Evolutionary conservation across 2,888 invertebrate genomes (phyloP), one percentile per base, ranked within the genome.

Genomic region (Tanypteryx hageni): DNA sequence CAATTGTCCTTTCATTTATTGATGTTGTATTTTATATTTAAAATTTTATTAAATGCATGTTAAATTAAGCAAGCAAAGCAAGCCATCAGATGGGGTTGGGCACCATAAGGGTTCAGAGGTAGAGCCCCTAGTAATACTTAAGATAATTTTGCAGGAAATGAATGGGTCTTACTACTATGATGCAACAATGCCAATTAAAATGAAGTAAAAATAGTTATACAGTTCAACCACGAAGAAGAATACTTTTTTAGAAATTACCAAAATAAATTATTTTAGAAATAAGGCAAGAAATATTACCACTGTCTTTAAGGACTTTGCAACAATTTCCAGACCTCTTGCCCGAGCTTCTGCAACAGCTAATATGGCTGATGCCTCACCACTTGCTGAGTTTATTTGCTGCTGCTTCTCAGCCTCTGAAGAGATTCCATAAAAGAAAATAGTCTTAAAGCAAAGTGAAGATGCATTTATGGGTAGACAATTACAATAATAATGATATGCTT

Each of bases 311-410:
- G 97, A 97, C 92, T 96, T 95, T 0, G 98, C 98, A 22, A 99
- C 96, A 9, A 97, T 95, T 94, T 96, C 96, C 58, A 99, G 96
- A 8, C 99, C 98, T 92, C 96, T 96, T 0, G 99, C 98, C 94
- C 99, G 96, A 8, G 99, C 99, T 94, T 98, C 97, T 0, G 99
- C 99, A n/a, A 98, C 97, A 0, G 98, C 97, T 22, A 99, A 94
- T 95, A 99, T 97, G 0, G 99, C 99, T 93, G 98, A 96, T 0
- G 99, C 99, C 95, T 99, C 98, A 95, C 99, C 99, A 93, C 96
- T 96, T 0, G 99, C 99, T 95, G 97, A 97, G 95, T 99, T 99
- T 93, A 99, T 98, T 94, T 98, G 97, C 95, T 99, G 99, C 94
- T 98, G 97, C 94, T 98, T 97, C 94, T 98, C 98, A 76, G 99